Base-by-base conservation (phyloP, 2,797 vertebrate species). In the Coendou prehensilis region DNA sequence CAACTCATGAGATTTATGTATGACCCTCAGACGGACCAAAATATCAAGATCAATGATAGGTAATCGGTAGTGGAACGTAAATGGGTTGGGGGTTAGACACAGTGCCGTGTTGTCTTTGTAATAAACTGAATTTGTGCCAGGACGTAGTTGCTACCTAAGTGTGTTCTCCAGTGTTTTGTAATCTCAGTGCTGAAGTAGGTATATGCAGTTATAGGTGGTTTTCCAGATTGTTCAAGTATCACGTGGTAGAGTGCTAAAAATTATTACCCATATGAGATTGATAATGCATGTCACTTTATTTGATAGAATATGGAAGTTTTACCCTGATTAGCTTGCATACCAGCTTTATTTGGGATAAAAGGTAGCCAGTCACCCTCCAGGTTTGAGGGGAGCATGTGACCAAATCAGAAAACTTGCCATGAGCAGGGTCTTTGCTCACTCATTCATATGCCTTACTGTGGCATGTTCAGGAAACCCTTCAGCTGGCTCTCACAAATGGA, bases 1-100 rank as follows among this genome's bases (percentile, higher is more conserved):
- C 99, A 99, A 96, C 99, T 99, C 96, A 99, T 99, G 99, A 99
- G 99, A 97, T 99, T 99, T 98, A 99, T 99, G 99, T 99, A 99
- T 47, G 99, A 99, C 98, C 99, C 99, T 64, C 99, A 99, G 98
- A 99, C 99, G 4, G 99, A 99, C 99, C 99, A 99, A 98, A 99
- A 99, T 96, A 99, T 99, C 98, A 99, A 99, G 98, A 99, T 99
- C 98, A 99, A 99, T 22, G 99, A 99, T 98, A 99, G 99, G 99
- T 99, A 98, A 98, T 4, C 2, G 2, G 15, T 2, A 50, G 50
- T 6, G 64, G 4, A 50, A 1, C 8, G 17, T 26, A 37, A 56
- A 67, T n/a, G 28, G 37, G 30, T 41, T 8, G 4, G 33, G 22
- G 4, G 50, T 52, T 71, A 17, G 22, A 6, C 54, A 47, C 33